Evolutionary conservation across 2,888 invertebrate species (phyloP), one percentile per base, ranked within the genome.

Genomic region (Odontocolon sp.): DNA sequence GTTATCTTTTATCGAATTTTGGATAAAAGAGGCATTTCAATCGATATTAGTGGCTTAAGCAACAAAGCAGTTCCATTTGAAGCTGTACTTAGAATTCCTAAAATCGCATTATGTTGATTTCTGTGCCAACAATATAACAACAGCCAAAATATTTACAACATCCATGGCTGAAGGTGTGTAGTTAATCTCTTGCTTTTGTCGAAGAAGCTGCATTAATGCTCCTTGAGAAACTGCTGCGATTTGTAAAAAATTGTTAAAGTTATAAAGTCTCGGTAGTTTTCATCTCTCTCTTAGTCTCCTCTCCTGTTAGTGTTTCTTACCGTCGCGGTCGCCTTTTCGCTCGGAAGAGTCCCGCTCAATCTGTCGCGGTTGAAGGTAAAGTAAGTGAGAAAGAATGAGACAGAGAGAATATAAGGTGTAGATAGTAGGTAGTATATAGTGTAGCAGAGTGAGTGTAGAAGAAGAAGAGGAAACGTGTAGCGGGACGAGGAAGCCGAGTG

Each of bases 401-500:
- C 14, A 16, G 9, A 16, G 56, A 9, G 9, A 33, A 9, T 23
- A 26, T 2, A 11, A 3, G 5, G 56, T 16, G n/a, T 21, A 33
- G 2, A 14, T 31, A 16, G n/a, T n/a, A n/a, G n/a, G n/a, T n/a
- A n/a, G n/a, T n/a, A n/a, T 26, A 9, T 18, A 38, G 42, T 56
- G 47, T 28, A 4, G 59, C 63, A 67, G 50, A 9, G 45, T 18
- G 40, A 38, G 54, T 45, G 61, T 71, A 57, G 72, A 42, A 54
- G 64, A 59, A 61, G 76, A 72, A 59, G 64, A 67, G 70, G 73
- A 69, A 38, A 74, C 61, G 47, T 33, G 72, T n/a, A 73, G 71
- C 63, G 69, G 75, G 67, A 59, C 59, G 82, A 80, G 76, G 71
- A 70, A 77, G 70, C 77, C 45, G 36, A 28, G 78, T 72, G 74